Evolutionary conservation across 2,888 invertebrate genomes (phyloP), one percentile per base, ranked within the genome.

Genomic region (Ferrisia virgata): DNA sequence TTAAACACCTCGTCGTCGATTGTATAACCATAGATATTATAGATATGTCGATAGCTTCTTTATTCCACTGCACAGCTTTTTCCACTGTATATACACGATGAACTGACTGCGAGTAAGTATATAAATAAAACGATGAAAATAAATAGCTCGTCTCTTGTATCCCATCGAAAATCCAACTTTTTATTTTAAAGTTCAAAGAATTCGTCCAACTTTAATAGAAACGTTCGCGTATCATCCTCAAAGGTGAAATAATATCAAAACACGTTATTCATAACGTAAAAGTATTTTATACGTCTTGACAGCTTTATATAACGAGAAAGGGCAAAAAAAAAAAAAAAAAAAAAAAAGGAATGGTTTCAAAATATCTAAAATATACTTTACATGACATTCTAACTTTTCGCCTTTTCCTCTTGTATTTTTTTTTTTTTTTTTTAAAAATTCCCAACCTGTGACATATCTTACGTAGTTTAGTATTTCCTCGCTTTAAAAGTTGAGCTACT

Each of bases 121-220:
- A 33, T 72, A 33, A 72, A 72, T 72, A 72, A 31, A 72, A 72
- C 72, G 72, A 72, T 36, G 72, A 72, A 72, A 72, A 72, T 72
- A 72, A 72, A 72, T 72, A 72, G 36, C 69, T 31, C 72, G 72
- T n/a, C 33, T 72, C 31, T 53, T 53, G 72, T 72, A 72, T 3
- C 33, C 3, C 72, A 72, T 72, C 31, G 33, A 33, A 72, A 72
- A 72, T 72, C 28, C 58, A 64, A 64, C 58, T 64, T 64, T 28
- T 47, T 47, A 18, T 2, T 3, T 0, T 8, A 72, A 72, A 72
- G 72, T 72, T 72, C 72, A 72, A 72, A 72, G 72, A 33, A 72
- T 72, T 72, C n/a, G 72, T 64, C 72, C 72, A 72, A 72, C 72
- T 72, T 72, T 72, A 72, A 72, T 72, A 72, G 72, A 72, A 72